Base-by-base conservation (phyloP, 2,888 invertebrate genomes). In the Ectemnius lituratus region DNA sequence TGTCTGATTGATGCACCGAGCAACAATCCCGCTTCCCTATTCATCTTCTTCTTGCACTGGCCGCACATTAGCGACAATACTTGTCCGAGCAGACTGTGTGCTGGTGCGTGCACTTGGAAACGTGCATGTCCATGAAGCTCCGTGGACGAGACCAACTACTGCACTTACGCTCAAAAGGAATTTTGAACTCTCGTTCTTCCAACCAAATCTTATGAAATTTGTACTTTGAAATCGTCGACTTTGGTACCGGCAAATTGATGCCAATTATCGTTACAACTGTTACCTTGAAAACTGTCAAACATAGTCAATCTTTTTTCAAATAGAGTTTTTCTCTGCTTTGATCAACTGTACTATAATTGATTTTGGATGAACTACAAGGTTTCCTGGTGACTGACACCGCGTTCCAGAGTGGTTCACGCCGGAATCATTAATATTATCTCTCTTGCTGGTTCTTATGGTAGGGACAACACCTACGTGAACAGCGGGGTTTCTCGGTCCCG, bases 21-120 rank as follows among this genome's bases (percentile, higher is more conserved):
- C 67, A 58, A 23, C 70, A 73, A 23, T 23, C 73, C 80, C 75
- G 80, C 84, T 85, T 86, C 78, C 83, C 86, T 87, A 88, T 88
- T 87, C 87, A 88, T 88, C 87, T 86, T 88, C 83, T 78, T 82
- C 84, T 83, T 81, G 80, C 77, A 76, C 70, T 62, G 23, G 23
- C 81, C 65, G 81, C 78, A 79, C 87, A 87, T 87, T 85, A 87
- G 83, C 85, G 84, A 81, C 81, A 81, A 78, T 80, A 79, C 81
- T 78, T 72, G 23, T 23, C 2, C 23, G 23, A 23, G 23, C 23
- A 23, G 23, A 3, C 23, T 23, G 3, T 23, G 23, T 23, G 23
- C 23, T 2, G 23, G 23, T 23, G 52, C 72, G 70, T 75, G 78
- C 82, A 83, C 83, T 82, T 83, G 81, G 79, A 70, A 76, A 76